Evolutionary conservation across 2,888 invertebrate genomes (phyloP).

Genomic region (Lapara coniferarum): DNA sequence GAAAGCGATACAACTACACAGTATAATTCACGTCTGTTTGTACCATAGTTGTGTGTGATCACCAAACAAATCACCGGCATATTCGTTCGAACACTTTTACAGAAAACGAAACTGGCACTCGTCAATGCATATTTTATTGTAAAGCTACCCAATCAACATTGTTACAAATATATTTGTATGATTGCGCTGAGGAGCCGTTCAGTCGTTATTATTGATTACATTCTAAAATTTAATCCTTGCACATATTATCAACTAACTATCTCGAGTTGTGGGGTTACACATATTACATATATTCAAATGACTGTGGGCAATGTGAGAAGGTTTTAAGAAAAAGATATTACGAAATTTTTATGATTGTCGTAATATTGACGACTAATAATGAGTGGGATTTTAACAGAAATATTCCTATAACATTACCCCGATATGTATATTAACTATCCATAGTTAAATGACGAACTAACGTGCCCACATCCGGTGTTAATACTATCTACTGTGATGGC

Average conservation of each 20-base stretch:
- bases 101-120: background rate
- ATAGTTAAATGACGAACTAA: constrained; percentile 4
- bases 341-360: background rate
- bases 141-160: background rate
- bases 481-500: constrained; percentile 13
- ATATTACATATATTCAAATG: too few relatives aligned
- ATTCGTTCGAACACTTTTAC: constrained; percentile 25
- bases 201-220: background rate
- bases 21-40: constrained; percentile 63
- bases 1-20: constrained; percentile 51
- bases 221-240: background rate
- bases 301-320: background rate
- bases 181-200: background rate
- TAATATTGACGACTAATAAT: background rate
- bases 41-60: constrained; percentile 60
- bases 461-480: background rate
- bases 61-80: constrained; percentile 40
- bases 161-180: background rate
- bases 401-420: constrained; percentile 20
- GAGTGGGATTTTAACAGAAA: constrained; percentile 7
- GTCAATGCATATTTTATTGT: background rate
- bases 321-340: background rate
- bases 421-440: constrained; percentile 28
- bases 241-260: background rate
- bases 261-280: background rate